Conservation (phyloP, 2,797 vertebrate genomes). For the Lacerta agilis region DNA sequence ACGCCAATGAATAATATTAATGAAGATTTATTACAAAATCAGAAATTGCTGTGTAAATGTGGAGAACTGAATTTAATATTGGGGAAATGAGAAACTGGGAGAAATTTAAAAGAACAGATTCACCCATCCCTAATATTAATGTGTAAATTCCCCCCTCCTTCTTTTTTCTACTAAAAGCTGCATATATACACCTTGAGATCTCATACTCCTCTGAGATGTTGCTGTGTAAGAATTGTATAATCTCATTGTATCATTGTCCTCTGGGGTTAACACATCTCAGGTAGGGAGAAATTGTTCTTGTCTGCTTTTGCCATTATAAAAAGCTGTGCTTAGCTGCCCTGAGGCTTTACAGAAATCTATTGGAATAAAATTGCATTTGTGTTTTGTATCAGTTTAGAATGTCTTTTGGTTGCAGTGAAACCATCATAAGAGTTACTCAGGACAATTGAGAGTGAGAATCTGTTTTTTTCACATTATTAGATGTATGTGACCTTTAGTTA, state of each 20-base stretch:
- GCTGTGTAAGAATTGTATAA: conserved; percentile 36
- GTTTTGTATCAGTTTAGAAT: background rate
- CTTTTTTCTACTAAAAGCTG: background rate
- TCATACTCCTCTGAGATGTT: conserved; percentile 51
- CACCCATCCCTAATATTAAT: background rate
- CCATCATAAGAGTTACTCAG: background rate
- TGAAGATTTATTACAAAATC: too few species aligned
- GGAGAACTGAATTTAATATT: too few species aligned
- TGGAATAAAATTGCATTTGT: conserved; percentile 47
- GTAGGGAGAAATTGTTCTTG: conserved; percentile 34
- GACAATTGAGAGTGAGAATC: background rate
- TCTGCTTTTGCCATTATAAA: conserved; percentile 47
- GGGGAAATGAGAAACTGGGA: too few species aligned
- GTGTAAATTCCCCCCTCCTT: background rate
- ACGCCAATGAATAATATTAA: too few species aligned
- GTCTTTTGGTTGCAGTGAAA: background rate
- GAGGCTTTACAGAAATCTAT: conserved; percentile 41
- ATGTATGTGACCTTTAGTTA: background rate
- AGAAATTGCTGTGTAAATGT: too few species aligned
- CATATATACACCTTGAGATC: conserved; percentile 37
- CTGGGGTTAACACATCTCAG: conserved; percentile 20
- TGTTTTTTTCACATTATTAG: background rate
- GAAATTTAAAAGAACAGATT: too few species aligned
- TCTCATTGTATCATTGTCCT: conserved; percentile 35
- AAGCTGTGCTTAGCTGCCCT: conserved; percentile 43